phyloP scores from a whole-genome alignment of 2,888 invertebrate species.

The Saturnia japonica region DNA sequence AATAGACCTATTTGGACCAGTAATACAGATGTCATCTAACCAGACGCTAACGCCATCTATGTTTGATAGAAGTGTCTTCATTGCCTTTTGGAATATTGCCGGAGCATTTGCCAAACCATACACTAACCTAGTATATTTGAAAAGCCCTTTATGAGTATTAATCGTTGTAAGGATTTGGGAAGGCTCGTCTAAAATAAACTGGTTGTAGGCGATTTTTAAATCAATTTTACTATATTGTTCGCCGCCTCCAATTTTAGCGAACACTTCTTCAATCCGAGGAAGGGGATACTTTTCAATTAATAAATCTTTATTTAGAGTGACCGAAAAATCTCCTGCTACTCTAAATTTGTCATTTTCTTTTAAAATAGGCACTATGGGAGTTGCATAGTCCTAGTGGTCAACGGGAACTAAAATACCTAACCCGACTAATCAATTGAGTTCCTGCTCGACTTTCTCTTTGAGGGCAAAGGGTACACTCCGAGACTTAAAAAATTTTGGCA shows the following conservation, averaged over 20 bases:
- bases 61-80: slow-evolving; percentile 36
- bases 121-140: slow-evolving; percentile 37
- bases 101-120: slow-evolving; percentile 45
- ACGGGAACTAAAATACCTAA: slow-evolving; percentile 36
- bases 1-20: no score
- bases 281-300: slow-evolving; percentile 36
- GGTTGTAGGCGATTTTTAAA: slow-evolving; percentile 34
- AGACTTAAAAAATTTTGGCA: no score
- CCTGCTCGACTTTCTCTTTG: no score
- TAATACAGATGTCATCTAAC: slow-evolving; percentile 41
- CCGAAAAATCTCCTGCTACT: no score
- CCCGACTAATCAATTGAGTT: slow-evolving; percentile 25
- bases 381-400: slow-evolving; percentile 21
- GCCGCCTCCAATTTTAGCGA: slow-evolving; percentile 31
- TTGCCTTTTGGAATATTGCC: slow-evolving; percentile 26
- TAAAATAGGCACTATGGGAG: slow-evolving; percentile 23
- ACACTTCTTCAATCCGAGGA: no score
- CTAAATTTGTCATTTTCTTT: slow-evolving; percentile 19
- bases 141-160: slow-evolving; percentile 40
- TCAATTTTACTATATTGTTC: slow-evolving; percentile 30
- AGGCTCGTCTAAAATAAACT: slow-evolving; percentile 25
- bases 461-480: no score
- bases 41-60: slow-evolving; percentile 34
- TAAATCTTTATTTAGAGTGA: slow-evolving; percentile 29
- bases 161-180: slow-evolving; percentile 31